A percentile compares a stretch with the other conserved stretches of the same genome.
Evolutionary conservation across 2,113 vertebrate species (phyloP).

Genomic region (Atrichornis clamosus): DNA sequence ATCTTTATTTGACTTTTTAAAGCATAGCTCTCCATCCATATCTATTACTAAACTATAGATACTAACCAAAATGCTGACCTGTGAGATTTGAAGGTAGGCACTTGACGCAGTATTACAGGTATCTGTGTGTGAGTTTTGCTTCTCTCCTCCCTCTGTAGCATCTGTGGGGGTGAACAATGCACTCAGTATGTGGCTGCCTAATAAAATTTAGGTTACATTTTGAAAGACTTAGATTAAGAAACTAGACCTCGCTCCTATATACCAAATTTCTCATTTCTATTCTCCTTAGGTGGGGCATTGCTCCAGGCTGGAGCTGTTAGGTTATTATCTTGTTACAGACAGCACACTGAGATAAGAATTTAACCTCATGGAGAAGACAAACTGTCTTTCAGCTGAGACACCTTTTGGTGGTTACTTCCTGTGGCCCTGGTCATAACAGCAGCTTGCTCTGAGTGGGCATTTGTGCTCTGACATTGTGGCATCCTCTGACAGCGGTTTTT

Average conservation of each 20-base stretch:
- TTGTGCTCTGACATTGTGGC: not conserved
- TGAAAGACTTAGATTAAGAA: not conserved
- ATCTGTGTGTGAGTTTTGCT: not conserved
- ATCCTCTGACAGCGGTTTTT: not conserved
- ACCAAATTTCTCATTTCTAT: not conserved
- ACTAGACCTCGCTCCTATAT: not conserved
- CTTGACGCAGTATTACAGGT: not conserved
- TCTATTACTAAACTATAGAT: not conserved
- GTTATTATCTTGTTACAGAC: not conserved
- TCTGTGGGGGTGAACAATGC: not conserved
- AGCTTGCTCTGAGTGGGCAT: not conserved
- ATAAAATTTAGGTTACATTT: not conserved
- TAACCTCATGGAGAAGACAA: not conserved
- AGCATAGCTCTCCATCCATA: not conserved
- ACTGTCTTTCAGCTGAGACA: not conserved
- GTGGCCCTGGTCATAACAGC: not conserved
- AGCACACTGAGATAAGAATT: not conserved
- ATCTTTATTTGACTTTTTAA: not conserved
- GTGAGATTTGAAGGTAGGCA: not conserved
- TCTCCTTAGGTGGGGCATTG: not conserved
- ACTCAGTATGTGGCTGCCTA: rapidly evolving
- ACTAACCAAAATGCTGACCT: not conserved
- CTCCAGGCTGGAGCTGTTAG: not conserved
- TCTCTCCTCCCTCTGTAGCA: not conserved
- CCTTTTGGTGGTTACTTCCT: not conserved